phyloP scores from a whole-genome alignment of 2,797 vertebrate genomes.

The Gallirallus australis region DNA sequence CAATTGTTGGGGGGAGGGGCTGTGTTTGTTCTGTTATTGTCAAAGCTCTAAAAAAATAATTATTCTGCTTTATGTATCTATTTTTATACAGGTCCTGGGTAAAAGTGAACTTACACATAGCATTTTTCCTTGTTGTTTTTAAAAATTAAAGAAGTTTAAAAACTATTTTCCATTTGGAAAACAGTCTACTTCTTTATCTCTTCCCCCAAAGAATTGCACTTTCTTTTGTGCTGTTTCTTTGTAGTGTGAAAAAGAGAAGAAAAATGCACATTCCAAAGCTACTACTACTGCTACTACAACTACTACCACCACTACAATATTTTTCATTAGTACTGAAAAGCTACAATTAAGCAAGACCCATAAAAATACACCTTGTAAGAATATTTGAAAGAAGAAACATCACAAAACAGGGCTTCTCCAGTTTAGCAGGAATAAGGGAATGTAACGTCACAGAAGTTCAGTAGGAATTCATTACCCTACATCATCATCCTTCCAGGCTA shows the following conservation, averaged over 20 bases:
- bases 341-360: not conserved
- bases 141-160: not conserved
- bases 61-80: not conserved
- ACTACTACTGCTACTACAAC: not conserved
- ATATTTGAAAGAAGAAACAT: not conserved
- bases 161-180: not conserved
- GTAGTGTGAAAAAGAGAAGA: not conserved
- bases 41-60: not conserved
- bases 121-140: not conserved
- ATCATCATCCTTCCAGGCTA: not conserved
- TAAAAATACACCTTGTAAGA: not conserved
- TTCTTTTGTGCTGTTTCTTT: not conserved
- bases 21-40: not conserved
- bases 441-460: not conserved
- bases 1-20: not conserved
- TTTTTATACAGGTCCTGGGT: not conserved
- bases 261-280: not conserved
- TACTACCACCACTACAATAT: not conserved
- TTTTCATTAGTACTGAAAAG: not conserved
- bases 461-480: not conserved
- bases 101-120: not conserved
- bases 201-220: not conserved
- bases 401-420: not conserved
- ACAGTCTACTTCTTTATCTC: not conserved
- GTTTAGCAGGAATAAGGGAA: not conserved